Base-by-base conservation (phyloP, 2,113 vertebrate genomes). In the Chauna torquata region DNA sequence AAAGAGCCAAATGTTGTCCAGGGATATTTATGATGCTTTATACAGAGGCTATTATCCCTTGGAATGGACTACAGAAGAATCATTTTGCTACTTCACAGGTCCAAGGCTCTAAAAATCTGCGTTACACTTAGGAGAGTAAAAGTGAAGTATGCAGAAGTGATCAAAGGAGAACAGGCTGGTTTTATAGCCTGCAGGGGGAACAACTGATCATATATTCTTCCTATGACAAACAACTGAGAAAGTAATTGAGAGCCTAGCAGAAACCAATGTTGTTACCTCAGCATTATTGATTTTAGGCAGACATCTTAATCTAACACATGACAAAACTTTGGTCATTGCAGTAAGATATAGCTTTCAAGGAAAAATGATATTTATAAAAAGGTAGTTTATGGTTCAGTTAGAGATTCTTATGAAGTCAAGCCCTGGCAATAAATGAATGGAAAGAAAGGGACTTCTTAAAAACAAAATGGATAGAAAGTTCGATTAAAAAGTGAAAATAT, bases 121-220 rank as follows among this genome's bases (percentile, higher is more conserved):
- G 86, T 88, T 96, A 88, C 88, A 64, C 86, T 94, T 90, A 92
- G 62, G 65, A 94, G 86, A 94, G 91, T 97, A 94, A 97, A 96
- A 96, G 94, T 97, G 96, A 97, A 96, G 90, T 97, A 97, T 96
- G 96, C 97, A 97, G 97, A 97, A 97, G 92, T 97, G 97, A 97
- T 96, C 91, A 96, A 97, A 96, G 90, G 91, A 94, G 88, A 97
- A 96, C 92, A 82, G 96, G 50, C 96, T 86, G 54, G 72, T 92
- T 96, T 97, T 97, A 95, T 83, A 96, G 94, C 97, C 95, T 94
- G 91, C 94, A 92, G 97, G 96, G 95, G 94, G 96, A 97, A 97
- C 90, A 94, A 97, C 93, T 90, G 95, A 96, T 97, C 96, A 94
- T 97, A 97, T 97, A 97, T 97, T 95, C 96, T 97, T 96, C 82